A percentile compares a stretch with the other conserved stretches of the same genome.
Conservation (phyloP, 2,797 vertebrate species). For the Ceryle rudis region DNA sequence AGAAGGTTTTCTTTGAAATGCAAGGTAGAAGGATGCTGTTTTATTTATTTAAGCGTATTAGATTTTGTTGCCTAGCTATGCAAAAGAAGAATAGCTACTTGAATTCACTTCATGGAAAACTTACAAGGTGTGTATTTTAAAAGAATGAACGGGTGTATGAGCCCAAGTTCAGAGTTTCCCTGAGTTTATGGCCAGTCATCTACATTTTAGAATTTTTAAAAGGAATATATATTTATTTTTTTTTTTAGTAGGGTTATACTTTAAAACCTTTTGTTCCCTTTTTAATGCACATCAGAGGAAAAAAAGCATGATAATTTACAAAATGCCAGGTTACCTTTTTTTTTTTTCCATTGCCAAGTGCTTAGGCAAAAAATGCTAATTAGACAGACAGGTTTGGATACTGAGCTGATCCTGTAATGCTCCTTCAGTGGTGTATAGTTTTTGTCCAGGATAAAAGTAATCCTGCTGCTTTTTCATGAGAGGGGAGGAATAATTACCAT, state of each 20-base stretch:
- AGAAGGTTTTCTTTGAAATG: not conserved
- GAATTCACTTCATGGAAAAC: not conserved
- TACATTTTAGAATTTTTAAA: not conserved
- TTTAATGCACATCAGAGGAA: not conserved
- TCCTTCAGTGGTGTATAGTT: not conserved
- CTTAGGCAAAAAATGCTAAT: not conserved
- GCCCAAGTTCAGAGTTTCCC: not conserved
- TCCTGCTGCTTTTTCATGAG: not conserved
- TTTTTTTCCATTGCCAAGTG: not conserved
- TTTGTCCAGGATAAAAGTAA: constrained; percentile 21
- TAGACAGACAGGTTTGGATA: not conserved
- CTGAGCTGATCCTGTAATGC: not conserved
- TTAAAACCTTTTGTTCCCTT: not conserved
- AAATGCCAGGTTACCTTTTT: not conserved
- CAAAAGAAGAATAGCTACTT: not conserved
- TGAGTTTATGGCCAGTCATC: not conserved
- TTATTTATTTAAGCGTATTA: not conserved
- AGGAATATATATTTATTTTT: not conserved
- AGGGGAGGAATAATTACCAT: not conserved
- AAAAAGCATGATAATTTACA: not conserved
- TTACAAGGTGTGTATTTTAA: not conserved
- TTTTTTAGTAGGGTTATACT: not conserved
- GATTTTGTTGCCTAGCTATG: not conserved
- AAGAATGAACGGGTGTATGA: not conserved
- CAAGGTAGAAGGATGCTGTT: not conserved